These are phyloP conservation scores for Sicus ferrugineus DNA, from an alignment of 2,888 invertebrate species.

Conservation along the genomic window DNA sequence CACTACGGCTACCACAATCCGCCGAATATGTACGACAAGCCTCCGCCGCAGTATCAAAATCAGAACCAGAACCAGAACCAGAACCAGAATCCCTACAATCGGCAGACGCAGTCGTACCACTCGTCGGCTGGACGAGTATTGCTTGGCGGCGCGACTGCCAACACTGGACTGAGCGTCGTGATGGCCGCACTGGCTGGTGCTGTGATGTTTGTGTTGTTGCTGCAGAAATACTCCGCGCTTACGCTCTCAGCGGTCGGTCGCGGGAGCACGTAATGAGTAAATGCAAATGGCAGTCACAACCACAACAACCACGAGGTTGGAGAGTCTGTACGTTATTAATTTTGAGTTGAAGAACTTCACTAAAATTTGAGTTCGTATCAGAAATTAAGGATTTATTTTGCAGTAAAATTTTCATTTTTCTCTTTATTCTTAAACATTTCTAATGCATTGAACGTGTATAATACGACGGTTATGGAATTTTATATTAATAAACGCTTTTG, in stretches of 20 bases:
- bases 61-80: too few species aligned
- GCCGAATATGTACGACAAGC: conserved; percentile 63
- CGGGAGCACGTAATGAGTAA: conserved; percentile 44
- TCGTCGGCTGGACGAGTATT: conserved; percentile 45
- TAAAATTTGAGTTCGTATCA: too few species aligned
- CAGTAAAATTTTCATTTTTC: neutral
- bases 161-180: conserved; percentile 12
- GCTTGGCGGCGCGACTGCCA: conserved; percentile 32
- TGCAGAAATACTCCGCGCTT: conserved; percentile 37
- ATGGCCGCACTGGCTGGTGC: conserved; percentile 25
- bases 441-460: neutral
- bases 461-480: neutral
- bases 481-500: neutral
- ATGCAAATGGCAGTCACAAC: neutral
- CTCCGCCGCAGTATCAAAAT: conserved; percentile 63
- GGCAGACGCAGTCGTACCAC: conserved; percentile 61
- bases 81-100: conserved; percentile 60
- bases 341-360: too few species aligned
- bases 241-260: neutral
- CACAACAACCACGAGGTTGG: neutral
- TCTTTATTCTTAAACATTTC: neutral
- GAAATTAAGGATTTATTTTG: too few species aligned
- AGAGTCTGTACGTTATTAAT: neutral
- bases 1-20: conserved; percentile 56
- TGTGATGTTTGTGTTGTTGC: conserved; percentile 24